Evolutionary conservation across 2,888 invertebrate genomes (phyloP), one percentile per base, ranked within the genome.

Genomic region (Hyppa rectilinea): DNA sequence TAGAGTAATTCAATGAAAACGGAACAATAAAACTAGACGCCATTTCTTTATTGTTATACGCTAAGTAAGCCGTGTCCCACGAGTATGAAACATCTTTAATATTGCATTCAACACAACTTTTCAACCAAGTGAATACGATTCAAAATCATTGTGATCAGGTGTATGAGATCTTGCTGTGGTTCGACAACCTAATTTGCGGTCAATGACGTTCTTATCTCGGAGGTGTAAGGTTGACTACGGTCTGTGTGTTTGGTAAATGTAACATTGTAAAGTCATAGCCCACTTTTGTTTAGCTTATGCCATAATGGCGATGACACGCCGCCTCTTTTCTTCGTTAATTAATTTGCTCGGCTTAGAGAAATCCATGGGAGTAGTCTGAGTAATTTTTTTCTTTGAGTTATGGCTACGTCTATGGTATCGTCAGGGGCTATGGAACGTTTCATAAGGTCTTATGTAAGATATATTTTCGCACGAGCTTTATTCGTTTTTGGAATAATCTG

Each of bases 271-370:
- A 85, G 63, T 71, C 80, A 67, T 89, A 92, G 87, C 92, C 93
- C 88, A 92, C 90, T 92, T 93, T 88, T 90, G 88, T 82, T 75
- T 71, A 71, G 75, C 84, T 86, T 89, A 85, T 87, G 85, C 71
- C 78, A 80, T 85, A 87, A 85, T 87, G 86, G 69, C 90, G 91
- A 93, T 90, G 93, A 92, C 93, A 92, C 89, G 89, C 87, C 76
- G 87, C 75, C 88, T 88, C 87, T 87, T 91, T 90, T 87, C 87
- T 78, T 87, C 52, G 83, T 79, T 92, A 92, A 93, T 92, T 93
- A 92, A 93, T 93, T 93, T 88, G 89, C 88, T 88, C 72, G 85
- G 90, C 88, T 91, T 85, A 89, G 93, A 92, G 92, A 93, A 93
- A 93, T 92, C 93, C 84, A 91, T 91, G 91, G 86, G 91, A 91